phyloP scores from a whole-genome alignment of 2,888 invertebrate species.

The Epinotia brunnichana region DNA sequence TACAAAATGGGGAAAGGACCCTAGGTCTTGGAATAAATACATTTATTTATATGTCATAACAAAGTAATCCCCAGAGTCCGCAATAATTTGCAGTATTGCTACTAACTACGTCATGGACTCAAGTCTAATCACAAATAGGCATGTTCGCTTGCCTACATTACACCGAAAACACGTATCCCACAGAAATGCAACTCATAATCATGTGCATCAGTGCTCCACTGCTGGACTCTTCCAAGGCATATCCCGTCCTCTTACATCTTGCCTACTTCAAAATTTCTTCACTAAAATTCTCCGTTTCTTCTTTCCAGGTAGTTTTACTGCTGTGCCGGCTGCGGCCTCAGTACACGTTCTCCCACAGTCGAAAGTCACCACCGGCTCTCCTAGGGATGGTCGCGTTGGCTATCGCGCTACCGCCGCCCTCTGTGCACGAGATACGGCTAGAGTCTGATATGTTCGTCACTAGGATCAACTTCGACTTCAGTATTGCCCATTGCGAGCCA shows the following conservation, averaged over 20 bases:
- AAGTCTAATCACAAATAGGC: background rate
- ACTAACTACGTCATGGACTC: background rate
- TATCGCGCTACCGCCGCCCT: slow-evolving; percentile 97
- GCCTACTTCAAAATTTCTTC: background rate
- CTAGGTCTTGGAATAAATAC: no score
- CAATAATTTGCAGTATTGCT: background rate
- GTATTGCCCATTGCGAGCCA: slow-evolving; percentile 98
- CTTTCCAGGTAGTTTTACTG: slow-evolving; percentile 94
- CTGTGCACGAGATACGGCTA: slow-evolving; percentile 97
- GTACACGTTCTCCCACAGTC: slow-evolving; percentile 94
- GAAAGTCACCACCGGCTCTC: slow-evolving; percentile 93
- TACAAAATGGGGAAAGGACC: no score
- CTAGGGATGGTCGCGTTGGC: slow-evolving; percentile 97
- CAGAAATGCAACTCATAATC: background rate
- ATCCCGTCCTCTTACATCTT: background rate
- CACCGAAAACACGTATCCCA: background rate
- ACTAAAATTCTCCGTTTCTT: slow-evolving; percentile 48
- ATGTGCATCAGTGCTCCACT: background rate
- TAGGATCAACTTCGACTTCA: slow-evolving; percentile 96
- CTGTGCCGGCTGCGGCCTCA: slow-evolving; percentile 96
- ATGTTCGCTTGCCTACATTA: background rate
- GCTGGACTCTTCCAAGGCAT: background rate
- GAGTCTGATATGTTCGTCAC: slow-evolving; percentile 99
- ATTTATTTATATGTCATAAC: no score
- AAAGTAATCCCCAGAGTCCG: no score